Conservation (phyloP, 2,113 vertebrate genomes). For the Platysternon megacephalum region DNA sequence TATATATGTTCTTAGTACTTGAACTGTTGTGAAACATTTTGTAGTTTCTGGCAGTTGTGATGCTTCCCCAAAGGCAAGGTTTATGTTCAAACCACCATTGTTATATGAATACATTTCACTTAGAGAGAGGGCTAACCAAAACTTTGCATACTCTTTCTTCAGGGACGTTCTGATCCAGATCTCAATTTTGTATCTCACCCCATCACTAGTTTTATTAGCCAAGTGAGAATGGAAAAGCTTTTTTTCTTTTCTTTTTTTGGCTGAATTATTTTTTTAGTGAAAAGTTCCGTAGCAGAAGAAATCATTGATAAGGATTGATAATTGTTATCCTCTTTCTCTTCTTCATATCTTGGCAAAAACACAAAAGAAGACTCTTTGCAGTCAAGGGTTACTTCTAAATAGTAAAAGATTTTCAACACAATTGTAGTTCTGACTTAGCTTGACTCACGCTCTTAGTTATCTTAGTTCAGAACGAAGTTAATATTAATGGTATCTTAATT, state of each 20-base stretch:
- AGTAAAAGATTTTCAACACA: slow-evolving; percentile 21
- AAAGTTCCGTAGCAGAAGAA: slow-evolving; percentile 42
- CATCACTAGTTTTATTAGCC: background rate
- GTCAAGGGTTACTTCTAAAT: slow-evolving; percentile 25
- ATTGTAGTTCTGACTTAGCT: background rate
- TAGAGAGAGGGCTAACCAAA: slow-evolving; percentile 24
- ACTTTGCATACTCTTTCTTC: background rate
- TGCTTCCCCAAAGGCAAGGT: slow-evolving; percentile 39
- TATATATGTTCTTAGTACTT: slow-evolving; percentile 34
- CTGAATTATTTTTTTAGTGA: slow-evolving; percentile 14
- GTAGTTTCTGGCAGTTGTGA: slow-evolving; percentile 1
- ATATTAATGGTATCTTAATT: background rate
- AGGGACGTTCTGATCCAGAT: slow-evolving; percentile 25
- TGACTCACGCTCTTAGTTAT: background rate
- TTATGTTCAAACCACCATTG: slow-evolving; percentile 51
- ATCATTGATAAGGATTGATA: background rate
- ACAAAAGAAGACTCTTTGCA: background rate
- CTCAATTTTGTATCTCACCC: background rate
- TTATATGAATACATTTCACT: slow-evolving; percentile 52
- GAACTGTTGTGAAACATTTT: slow-evolving; percentile 53
- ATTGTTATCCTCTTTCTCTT: slow-evolving; percentile 32
- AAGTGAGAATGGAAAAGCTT: background rate
- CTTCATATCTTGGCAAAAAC: slow-evolving; percentile 30
- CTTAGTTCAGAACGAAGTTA: background rate
- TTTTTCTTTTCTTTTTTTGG: slow-evolving; percentile 4